Conservation (phyloP, 2,113 vertebrate genomes). For the Mustelus asterias region DNA sequence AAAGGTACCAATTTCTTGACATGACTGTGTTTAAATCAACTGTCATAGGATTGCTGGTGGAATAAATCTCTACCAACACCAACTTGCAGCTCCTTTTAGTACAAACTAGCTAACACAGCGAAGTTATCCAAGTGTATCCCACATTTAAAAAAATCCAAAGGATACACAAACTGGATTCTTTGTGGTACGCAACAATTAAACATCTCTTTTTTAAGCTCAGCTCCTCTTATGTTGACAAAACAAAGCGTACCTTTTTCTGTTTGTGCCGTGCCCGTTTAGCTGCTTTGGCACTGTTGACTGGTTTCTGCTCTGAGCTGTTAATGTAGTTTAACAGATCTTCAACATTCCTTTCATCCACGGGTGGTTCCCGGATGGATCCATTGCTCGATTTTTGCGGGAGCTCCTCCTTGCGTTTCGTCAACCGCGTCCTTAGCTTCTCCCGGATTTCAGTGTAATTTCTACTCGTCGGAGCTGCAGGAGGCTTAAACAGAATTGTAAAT, state of each 20-base stretch:
- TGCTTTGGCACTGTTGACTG: slow-evolving; percentile 90
- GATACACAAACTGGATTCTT: not conserved
- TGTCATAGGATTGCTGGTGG: not conserved
- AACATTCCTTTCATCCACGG: slow-evolving; percentile 85
- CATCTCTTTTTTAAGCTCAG: not conserved
- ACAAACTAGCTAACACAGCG: not conserved
- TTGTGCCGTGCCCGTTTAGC: slow-evolving; percentile 96
- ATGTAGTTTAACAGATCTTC: slow-evolving; percentile 94
- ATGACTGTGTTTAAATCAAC: not conserved
- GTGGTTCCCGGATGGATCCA: slow-evolving; percentile 65
- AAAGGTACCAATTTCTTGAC: not conserved
- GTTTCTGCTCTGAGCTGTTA: slow-evolving; percentile 92
- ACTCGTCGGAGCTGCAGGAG: slow-evolving; percentile 92
- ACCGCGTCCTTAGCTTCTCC: slow-evolving; percentile 88
- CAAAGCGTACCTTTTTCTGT: slow-evolving; percentile 72
- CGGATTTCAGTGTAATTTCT: slow-evolving; percentile 96
- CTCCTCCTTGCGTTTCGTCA: slow-evolving; percentile 94
- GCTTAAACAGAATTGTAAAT: slow-evolving; percentile 53
- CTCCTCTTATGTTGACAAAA: not conserved
- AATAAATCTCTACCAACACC: not conserved
- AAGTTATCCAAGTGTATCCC: not conserved
- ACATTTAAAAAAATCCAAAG: not conserved
- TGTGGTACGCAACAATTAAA: not conserved
- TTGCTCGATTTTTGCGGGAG: slow-evolving; percentile 76
- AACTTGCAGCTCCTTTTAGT: not conserved